A percentile compares a stretch with the other conserved stretches of the same genome.
phyloP scores from a whole-genome alignment of 2,113 vertebrate species.

The Leuciscus idus region DNA sequence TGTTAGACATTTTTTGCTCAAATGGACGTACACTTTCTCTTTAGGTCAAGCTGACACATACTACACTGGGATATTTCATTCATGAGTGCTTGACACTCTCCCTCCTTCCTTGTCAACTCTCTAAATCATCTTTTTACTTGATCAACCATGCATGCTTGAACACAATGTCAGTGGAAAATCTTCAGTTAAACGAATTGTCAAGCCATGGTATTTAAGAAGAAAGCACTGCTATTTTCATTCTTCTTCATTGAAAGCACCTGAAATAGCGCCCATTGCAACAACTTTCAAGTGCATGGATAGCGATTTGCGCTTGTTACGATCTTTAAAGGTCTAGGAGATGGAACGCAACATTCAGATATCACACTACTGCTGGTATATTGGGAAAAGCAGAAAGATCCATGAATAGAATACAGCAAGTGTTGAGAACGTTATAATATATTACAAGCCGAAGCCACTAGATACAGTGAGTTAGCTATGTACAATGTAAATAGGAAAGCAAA shows the following conservation, averaged over 20 bases:
- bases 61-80: not conserved
- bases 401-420: too few relatives aligned
- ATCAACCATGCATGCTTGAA: not conserved
- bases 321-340: too few relatives aligned
- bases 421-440: too few relatives aligned
- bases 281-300: too few relatives aligned
- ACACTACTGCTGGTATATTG: too few relatives aligned
- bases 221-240: not conserved
- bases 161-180: not conserved
- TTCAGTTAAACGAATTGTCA: not conserved
- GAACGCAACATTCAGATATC: too few relatives aligned
- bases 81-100: not conserved
- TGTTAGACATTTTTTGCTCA: not conserved
- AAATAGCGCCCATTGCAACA: not conserved
- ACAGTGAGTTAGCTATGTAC: too few relatives aligned
- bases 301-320: too few relatives aligned
- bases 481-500: too few relatives aligned
- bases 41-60: constrained; percentile 12
- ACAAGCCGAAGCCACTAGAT: too few relatives aligned
- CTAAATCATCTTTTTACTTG: not conserved
- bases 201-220: not conserved
- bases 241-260: not conserved
- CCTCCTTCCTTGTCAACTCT: not conserved
- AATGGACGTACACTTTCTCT: not conserved
- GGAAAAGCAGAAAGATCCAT: too few relatives aligned